Percentiles rank a stretch among this genome's conserved stretches.
Evolutionary conservation across 2,113 vertebrate genomes (phyloP).

Genomic region (Amphiprion percula): DNA sequence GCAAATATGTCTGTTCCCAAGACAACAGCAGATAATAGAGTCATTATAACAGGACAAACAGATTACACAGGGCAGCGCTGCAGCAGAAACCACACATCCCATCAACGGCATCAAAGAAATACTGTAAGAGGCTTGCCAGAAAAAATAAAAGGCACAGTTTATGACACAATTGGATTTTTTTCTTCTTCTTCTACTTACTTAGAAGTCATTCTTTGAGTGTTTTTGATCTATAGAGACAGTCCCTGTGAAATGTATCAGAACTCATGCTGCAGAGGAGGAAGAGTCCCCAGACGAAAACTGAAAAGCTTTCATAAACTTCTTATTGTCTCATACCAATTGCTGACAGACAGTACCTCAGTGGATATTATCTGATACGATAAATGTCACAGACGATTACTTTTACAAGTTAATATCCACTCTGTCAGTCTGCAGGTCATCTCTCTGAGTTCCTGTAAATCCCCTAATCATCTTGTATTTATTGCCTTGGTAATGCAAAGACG

Average conservation of each 20-base stretch:
- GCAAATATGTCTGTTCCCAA: conserved; percentile 80
- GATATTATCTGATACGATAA: conserved; percentile 30
- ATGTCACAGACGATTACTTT: conserved; percentile 23
- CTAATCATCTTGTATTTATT: conserved; percentile 35
- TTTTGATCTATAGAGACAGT: neutral
- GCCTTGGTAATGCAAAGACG: conserved; percentile 1
- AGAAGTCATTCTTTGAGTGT: neutral
- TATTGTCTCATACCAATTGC: neutral
- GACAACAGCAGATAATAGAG: conserved; percentile 79
- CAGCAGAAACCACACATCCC: conserved; percentile 47
- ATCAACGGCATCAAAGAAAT: conserved; percentile 54
- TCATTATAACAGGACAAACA: conserved; percentile 75
- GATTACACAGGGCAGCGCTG: conserved; percentile 61
- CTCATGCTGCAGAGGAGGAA: neutral
- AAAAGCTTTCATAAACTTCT: neutral
- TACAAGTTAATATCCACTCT: conserved; percentile 10
- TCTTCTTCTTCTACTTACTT: too few relatives aligned
- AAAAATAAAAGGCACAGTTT: conserved; percentile 6
- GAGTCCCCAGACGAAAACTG: too few relatives aligned
- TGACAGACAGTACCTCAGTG: neutral
- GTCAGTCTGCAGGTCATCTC: conserved; percentile 9
- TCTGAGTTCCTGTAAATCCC: conserved; percentile 10
- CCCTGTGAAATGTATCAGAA: neutral
- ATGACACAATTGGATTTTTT: neutral
- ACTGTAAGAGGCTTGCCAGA: conserved; percentile 28